Conservation (phyloP, 2,113 vertebrate genomes). For the Labeo catla region DNA sequence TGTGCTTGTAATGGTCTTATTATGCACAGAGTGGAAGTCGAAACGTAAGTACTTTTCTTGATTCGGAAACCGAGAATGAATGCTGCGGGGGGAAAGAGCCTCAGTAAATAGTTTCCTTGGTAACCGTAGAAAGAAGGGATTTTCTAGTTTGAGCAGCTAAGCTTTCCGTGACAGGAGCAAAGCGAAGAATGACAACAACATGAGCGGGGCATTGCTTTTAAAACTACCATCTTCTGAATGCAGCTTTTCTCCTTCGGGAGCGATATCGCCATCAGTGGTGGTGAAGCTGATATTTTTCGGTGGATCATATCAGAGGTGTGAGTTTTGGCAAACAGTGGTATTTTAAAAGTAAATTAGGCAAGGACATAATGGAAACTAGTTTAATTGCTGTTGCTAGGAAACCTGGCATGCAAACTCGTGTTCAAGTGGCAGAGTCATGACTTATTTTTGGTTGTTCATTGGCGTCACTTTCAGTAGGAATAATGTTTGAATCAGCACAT, state of each 20-base stretch:
- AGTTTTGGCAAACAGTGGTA: conserved; percentile 3
- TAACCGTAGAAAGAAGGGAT: conserved; percentile 57
- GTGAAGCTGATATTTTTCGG: background rate
- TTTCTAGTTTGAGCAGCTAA: conserved; percentile 58
- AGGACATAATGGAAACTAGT: conserved; percentile 32
- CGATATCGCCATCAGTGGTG: background rate
- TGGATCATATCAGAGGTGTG: background rate
- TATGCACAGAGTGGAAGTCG: conserved; percentile 19
- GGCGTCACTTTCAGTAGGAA: conserved; percentile 34
- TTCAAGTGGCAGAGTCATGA: conserved; percentile 29
- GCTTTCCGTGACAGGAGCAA: conserved; percentile 45
- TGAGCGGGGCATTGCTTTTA: conserved; percentile 29
- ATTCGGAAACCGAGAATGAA: conserved; percentile 30
- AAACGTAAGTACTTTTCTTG: conserved; percentile 31
- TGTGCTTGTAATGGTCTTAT: conserved; percentile 27
- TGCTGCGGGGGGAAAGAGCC: conserved; percentile 33
- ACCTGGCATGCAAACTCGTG: conserved; percentile 41
- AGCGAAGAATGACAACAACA: conserved; percentile 48
- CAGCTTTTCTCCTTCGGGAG: background rate
- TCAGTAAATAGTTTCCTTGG: conserved; percentile 64
- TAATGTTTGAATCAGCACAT: background rate
- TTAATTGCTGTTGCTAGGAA: conserved; percentile 53
- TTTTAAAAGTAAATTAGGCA: conserved; percentile 43
- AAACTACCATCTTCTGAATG: background rate
- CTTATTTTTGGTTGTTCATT: conserved; percentile 41